Conservation (phyloP, 2,888 invertebrate genomes). For the Drosophila leonis region DNA sequence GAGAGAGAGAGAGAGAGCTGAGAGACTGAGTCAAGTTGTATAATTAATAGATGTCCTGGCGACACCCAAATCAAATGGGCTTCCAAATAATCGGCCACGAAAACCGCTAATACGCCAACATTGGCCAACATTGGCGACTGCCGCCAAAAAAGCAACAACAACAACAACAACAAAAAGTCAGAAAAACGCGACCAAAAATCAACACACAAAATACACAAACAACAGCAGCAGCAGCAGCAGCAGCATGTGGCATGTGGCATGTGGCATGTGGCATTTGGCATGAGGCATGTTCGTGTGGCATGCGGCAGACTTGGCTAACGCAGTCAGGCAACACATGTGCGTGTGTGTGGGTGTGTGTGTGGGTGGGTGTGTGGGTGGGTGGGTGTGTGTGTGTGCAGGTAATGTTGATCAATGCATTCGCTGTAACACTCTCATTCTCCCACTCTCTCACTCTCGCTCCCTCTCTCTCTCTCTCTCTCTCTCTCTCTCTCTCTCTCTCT, state of each 20-base stretch:
- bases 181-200: slow-evolving; percentile 65
- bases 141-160: background rate
- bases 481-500: no score
- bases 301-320: slow-evolving; percentile 30
- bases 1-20: slow-evolving; percentile 10
- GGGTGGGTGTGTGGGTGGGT: background rate
- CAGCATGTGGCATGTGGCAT: slow-evolving; percentile 41
- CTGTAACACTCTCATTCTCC: background rate
- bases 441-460: no score
- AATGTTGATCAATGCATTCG: slow-evolving; percentile 30
- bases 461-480: no score
- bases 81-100: slow-evolving; percentile 79
- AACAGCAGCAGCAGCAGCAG: slow-evolving; percentile 22
- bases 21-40: background rate
- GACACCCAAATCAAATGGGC: slow-evolving; percentile 67
- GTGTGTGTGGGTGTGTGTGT: background rate
- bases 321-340: slow-evolving; percentile 19
- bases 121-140: slow-evolving; percentile 15
- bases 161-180: slow-evolving; percentile 14
- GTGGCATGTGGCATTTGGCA: slow-evolving; percentile 33
- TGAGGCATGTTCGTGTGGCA: slow-evolving; percentile 42
- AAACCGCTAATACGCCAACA: slow-evolving; percentile 81
- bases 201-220: slow-evolving; percentile 43
- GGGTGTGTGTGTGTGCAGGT: slow-evolving; percentile 17
- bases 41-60: slow-evolving; percentile 51